Conservation (phyloP, 92 coral and sea anemone genomes). For the Epizoanthus stellaris region DNA sequence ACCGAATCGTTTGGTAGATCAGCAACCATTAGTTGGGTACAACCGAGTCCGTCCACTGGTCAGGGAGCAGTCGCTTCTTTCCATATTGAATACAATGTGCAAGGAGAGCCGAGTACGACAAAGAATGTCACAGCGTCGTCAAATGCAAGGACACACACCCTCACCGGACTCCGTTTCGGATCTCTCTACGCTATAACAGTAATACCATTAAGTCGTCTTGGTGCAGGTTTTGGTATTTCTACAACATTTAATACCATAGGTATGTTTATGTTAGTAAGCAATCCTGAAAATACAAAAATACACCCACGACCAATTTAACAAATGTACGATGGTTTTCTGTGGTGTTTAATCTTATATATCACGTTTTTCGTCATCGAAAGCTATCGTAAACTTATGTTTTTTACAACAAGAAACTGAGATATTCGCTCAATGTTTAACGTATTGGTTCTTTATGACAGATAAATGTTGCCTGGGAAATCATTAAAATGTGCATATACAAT, state of each 20-base stretch:
- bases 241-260: slow-evolving; percentile 6
- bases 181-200: slow-evolving; percentile 9
- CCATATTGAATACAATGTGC: not conserved
- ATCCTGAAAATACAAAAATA: too few species aligned
- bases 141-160: not conserved
- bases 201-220: not conserved
- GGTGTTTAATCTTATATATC: too few species aligned
- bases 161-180: slow-evolving; percentile 1
- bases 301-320: too few species aligned
- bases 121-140: not conserved
- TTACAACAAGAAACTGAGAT: too few species aligned
- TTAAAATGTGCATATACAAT: too few species aligned
- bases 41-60: not conserved
- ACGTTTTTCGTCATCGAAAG: too few species aligned
- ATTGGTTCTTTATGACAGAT: too few species aligned
- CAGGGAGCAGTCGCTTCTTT: slow-evolving; percentile 9
- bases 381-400: too few species aligned
- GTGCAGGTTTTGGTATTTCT: slow-evolving; percentile 19
- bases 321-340: too few species aligned
- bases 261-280: not conserved
- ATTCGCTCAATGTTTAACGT: too few species aligned
- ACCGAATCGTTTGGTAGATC: not conserved
- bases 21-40: slow-evolving; percentile 1
- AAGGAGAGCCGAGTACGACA: not conserved
- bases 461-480: too few species aligned